Evolutionary conservation across 2,113 vertebrate genomes (phyloP).

Genomic region (Prunella himalayana): DNA sequence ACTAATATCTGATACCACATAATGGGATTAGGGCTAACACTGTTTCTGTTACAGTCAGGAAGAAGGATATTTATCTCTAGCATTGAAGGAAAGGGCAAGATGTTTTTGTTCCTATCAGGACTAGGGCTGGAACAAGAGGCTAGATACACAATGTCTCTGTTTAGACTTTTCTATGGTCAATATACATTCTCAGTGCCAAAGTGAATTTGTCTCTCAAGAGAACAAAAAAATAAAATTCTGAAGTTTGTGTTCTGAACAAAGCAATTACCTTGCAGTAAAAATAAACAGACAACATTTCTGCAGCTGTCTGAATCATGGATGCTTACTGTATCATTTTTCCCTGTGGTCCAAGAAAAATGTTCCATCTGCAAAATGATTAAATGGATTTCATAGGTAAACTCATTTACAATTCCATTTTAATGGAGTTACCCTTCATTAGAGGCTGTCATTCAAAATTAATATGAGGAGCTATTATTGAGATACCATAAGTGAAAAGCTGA

Average conservation of each 20-base stretch:
- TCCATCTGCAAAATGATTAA: constrained; percentile 19
- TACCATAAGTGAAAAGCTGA: background rate
- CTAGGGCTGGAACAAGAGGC: background rate
- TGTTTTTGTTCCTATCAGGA: background rate
- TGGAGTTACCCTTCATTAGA: constrained; percentile 3
- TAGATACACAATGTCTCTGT: background rate
- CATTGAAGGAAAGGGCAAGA: background rate
- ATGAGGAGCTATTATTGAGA: background rate
- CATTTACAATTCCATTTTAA: background rate
- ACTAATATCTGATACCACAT: background rate
- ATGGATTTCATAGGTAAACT: constrained; percentile 30
- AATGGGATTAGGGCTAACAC: background rate
- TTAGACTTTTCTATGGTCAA: background rate
- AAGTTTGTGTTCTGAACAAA: background rate
- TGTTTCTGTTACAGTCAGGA: background rate
- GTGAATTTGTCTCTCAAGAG: background rate
- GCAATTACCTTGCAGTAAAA: background rate
- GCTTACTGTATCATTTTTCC: background rate
- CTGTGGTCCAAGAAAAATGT: background rate
- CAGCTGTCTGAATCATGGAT: background rate
- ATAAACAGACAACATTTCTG: background rate
- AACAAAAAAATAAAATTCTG: background rate
- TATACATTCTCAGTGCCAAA: background rate
- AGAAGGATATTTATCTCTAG: background rate
- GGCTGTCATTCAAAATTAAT: constrained; percentile 5